A percentile compares a stretch with the other conserved stretches of the same genome.
Evolutionary conservation across 2,797 vertebrate species (phyloP).

Genomic region (Oreochromis grahami): DNA sequence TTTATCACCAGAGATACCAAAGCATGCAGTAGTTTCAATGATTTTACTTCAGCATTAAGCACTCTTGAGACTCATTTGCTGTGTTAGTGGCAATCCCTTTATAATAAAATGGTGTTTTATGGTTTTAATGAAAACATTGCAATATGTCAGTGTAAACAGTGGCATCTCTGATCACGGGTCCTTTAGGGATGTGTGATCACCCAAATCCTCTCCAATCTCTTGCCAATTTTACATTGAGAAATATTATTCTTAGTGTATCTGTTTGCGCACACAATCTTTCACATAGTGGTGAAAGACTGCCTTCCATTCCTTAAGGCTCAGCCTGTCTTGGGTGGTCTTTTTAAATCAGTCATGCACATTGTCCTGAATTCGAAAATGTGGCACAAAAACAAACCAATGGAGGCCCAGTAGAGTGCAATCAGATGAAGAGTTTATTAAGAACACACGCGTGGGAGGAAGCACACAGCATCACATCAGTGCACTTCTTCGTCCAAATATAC

Average conservation of each 20-base stretch:
- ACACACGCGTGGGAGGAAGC: too few species aligned
- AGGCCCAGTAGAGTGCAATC: too few species aligned
- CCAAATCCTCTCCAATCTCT: neutral
- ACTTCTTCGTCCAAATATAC: too few species aligned
- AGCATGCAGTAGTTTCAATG: neutral
- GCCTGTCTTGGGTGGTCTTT: neutral
- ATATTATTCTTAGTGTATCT: neutral
- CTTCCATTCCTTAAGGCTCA: neutral
- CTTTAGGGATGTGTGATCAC: neutral
- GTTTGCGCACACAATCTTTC: neutral
- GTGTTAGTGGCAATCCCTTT: neutral
- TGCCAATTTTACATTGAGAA: neutral
- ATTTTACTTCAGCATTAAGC: neutral
- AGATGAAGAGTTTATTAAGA: too few species aligned
- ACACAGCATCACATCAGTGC: too few species aligned
- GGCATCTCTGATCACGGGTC: neutral
- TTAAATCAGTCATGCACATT: neutral
- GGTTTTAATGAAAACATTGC: neutral
- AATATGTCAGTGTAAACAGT: neutral
- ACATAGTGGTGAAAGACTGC: neutral
- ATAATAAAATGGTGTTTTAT: neutral
- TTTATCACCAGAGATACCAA: neutral
- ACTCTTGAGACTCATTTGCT: neutral
- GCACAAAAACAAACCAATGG: too few species aligned
- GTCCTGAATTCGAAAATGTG: too few species aligned